Evolutionary conservation across 2,797 vertebrate genomes (phyloP).

Genomic region (Chloroceryle amazona): DNA sequence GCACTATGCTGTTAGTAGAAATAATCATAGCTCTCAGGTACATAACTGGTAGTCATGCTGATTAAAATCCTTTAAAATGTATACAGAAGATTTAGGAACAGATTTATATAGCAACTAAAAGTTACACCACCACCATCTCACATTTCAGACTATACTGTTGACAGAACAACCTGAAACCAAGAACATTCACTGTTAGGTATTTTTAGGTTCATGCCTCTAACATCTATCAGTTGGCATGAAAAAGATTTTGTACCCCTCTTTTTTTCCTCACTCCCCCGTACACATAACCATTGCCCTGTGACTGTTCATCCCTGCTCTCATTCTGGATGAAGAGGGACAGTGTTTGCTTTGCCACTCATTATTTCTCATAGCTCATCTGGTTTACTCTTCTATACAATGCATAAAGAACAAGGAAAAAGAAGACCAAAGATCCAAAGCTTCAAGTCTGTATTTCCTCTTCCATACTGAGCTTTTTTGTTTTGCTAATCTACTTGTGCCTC

Average conservation of each 20-base stretch:
- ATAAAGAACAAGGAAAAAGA: not conserved
- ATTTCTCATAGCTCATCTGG: not conserved
- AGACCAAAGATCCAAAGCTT: not conserved
- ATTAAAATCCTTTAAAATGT: not conserved
- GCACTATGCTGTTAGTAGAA: not conserved
- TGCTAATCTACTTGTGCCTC: not conserved
- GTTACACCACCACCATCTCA: not conserved
- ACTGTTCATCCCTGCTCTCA: not conserved
- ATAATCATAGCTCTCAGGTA: not conserved
- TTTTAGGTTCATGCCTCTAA: not conserved
- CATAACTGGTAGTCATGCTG: not conserved
- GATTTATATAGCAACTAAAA: not conserved
- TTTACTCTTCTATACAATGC: not conserved
- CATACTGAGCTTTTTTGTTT: not conserved
- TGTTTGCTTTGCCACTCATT: not conserved
- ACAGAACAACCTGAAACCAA: not conserved
- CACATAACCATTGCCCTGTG: not conserved
- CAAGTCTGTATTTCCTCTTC: not conserved
- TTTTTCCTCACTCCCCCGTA: not conserved
- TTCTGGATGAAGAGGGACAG: not conserved
- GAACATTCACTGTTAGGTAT: not conserved
- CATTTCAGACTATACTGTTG: not conserved
- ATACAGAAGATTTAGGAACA: not conserved
- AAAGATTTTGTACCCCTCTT: not conserved
- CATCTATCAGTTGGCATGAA: rapidly evolving